Percentiles rank a stretch among this genome's conserved stretches.
Conservation (phyloP, 2,113 vertebrate genomes). For the Festucalex cinctus region DNA sequence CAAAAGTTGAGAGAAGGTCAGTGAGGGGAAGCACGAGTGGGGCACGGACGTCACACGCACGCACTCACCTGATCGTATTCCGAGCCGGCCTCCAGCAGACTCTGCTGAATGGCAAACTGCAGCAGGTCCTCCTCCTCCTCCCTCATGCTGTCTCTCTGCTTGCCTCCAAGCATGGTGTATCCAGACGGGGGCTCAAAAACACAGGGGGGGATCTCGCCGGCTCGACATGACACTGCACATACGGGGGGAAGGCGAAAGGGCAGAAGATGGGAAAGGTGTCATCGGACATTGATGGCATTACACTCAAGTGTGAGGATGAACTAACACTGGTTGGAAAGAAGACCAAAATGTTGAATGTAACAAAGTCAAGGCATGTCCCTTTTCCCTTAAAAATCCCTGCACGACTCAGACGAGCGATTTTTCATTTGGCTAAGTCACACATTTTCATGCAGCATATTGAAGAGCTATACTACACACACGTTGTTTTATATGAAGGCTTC, state of each 20-base stretch:
- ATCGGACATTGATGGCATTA: constrained; percentile 7
- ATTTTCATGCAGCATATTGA: no score
- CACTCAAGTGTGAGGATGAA: constrained; percentile 2
- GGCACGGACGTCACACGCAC: neutral
- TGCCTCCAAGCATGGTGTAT: constrained; percentile 88
- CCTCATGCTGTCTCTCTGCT: constrained; percentile 79
- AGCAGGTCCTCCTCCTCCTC: constrained; percentile 92
- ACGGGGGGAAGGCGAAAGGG: constrained; percentile 34
- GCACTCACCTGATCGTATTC: constrained; percentile 89
- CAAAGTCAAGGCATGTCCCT: neutral
- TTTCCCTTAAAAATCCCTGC: neutral
- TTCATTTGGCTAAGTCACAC: neutral
- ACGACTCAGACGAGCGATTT: neutral
- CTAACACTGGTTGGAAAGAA: neutral
- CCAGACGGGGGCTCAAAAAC: constrained; percentile 89
- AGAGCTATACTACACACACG: no score
- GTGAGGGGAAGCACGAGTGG: neutral
- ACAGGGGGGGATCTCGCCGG: constrained; percentile 84
- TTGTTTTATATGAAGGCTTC: neutral
- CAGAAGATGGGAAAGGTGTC: constrained; percentile 24
- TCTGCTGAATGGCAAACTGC: constrained; percentile 97
- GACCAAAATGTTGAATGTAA: neutral
- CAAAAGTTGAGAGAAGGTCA: no score
- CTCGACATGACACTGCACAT: constrained; percentile 82
- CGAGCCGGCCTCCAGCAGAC: constrained; percentile 90